phyloP scores from a whole-genome alignment of 2,797 vertebrate species.

The Naso thynnoides region DNA sequence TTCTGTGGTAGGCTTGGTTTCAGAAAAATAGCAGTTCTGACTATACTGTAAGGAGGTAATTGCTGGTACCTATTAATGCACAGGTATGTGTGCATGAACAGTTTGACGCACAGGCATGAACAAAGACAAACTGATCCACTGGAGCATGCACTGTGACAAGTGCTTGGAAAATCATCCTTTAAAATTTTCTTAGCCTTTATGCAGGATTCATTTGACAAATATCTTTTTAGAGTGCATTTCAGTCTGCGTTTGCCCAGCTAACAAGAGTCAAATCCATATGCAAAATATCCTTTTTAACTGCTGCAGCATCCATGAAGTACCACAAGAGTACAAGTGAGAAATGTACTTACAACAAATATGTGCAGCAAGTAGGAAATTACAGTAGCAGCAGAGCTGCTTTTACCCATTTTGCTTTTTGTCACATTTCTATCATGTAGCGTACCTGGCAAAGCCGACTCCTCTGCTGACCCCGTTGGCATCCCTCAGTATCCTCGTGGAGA shows the following conservation, averaged over 20 bases:
- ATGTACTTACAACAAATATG: background rate
- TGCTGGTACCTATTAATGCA: slow-evolving; percentile 34
- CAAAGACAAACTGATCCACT: slow-evolving; percentile 20
- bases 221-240: background rate
- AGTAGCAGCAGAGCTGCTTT: background rate
- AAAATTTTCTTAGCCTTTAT: slow-evolving; percentile 21
- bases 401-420: background rate
- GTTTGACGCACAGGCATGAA: slow-evolving; percentile 9
- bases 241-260: background rate
- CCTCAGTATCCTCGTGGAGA: slow-evolving; percentile 98
- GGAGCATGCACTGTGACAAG: slow-evolving; percentile 19
- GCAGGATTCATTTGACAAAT: slow-evolving; percentile 13
- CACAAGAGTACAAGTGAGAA: accelerated
- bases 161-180: slow-evolving; percentile 11
- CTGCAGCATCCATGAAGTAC: background rate
- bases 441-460: slow-evolving; percentile 99
- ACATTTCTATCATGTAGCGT: slow-evolving; percentile 15
- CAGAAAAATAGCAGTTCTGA: slow-evolving; percentile 41
- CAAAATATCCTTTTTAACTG: background rate
- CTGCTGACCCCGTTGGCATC: slow-evolving; percentile 97
- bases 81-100: background rate
- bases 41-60: slow-evolving; percentile 38
- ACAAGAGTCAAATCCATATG: background rate
- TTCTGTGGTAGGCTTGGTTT: slow-evolving; percentile 44
- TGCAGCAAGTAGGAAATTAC: background rate